phyloP scores from a whole-genome alignment of 2,888 invertebrate genomes.

The Hedya salicella region DNA sequence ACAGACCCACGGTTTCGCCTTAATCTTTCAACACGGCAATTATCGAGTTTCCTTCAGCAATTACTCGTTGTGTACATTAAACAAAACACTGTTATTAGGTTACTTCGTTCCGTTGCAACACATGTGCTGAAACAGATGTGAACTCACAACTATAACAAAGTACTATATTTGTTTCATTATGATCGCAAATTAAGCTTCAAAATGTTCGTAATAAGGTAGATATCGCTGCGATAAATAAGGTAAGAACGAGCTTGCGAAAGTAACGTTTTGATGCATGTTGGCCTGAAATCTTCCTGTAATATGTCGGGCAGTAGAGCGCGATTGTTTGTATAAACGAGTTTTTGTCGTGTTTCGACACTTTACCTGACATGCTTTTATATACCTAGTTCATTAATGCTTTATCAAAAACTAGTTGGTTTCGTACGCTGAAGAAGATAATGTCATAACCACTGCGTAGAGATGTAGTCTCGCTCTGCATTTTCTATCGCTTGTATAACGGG shows the following conservation, averaged over 20 bases:
- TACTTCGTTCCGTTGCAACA: slow-evolving; percentile 34
- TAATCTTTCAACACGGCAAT: slow-evolving; percentile 35
- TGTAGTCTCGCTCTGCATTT: too few species aligned
- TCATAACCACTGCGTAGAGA: too few species aligned
- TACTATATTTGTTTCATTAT: neutral
- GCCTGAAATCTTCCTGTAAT: slow-evolving; percentile 37
- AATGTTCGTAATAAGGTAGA: neutral
- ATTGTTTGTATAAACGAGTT: slow-evolving; percentile 30
- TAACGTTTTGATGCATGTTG: neutral
- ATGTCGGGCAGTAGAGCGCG: slow-evolving; percentile 34
- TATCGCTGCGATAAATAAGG: neutral
- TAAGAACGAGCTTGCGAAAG: slow-evolving; percentile 5
- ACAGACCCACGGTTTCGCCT: slow-evolving; percentile 7
- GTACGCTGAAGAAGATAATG: too few species aligned
- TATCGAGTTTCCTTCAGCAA: slow-evolving; percentile 32
- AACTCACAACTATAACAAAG: slow-evolving; percentile 2
- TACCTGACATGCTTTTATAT: neutral
- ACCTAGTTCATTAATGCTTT: neutral
- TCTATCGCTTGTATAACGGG: too few species aligned
- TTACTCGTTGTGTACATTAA: slow-evolving; percentile 31
- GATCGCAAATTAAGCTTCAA: neutral
- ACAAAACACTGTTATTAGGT: slow-evolving; percentile 34
- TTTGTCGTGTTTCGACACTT: slow-evolving; percentile 20
- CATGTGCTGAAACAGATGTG: slow-evolving; percentile 26
- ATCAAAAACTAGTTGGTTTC: too few species aligned